Evolutionary conservation across 2,797 vertebrate genomes (phyloP).

Genomic region (Spinibarbus caldwelli): DNA sequence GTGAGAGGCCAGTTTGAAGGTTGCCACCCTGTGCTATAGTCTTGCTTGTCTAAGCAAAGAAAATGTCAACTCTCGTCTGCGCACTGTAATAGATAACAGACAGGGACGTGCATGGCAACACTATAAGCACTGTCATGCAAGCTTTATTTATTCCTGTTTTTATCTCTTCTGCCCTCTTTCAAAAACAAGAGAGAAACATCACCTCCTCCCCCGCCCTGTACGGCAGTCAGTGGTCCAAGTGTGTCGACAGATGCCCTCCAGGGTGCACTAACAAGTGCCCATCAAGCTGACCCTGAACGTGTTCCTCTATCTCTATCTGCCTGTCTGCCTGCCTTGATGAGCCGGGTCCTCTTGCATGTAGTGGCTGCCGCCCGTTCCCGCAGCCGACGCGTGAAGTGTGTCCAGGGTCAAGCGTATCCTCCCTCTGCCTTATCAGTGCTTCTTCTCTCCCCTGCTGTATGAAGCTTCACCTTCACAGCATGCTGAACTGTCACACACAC

Average conservation of each 20-base stretch:
- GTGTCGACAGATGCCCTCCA: constrained; percentile 47
- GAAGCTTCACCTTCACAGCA: constrained; percentile 33
- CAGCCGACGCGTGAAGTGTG: constrained; percentile 53
- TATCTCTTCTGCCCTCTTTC: constrained; percentile 36
- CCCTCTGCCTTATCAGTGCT: constrained; percentile 44
- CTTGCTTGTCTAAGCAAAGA: constrained; percentile 84
- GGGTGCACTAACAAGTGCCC: constrained; percentile 49
- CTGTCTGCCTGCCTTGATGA: constrained; percentile 60
- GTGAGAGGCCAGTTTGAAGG: constrained; percentile 78
- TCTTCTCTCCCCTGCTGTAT: constrained; percentile 4
- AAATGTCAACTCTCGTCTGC: constrained; percentile 79
- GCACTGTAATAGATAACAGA: constrained; percentile 81
- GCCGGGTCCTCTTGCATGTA: constrained; percentile 46
- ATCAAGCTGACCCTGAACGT: constrained; percentile 54
- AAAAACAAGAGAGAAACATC: constrained; percentile 22
- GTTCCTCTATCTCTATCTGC: constrained; percentile 66
- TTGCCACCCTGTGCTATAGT: constrained; percentile 80
- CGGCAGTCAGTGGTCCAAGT: constrained; percentile 24
- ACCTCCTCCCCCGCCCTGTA: constrained; percentile 14
- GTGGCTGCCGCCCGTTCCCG: constrained; percentile 41
- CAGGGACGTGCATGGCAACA: constrained; percentile 76
- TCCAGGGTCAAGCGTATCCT: constrained; percentile 45
- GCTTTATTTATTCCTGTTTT: constrained; percentile 47
- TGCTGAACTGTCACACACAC: constrained; percentile 39
- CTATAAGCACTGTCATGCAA: constrained; percentile 64